A percentile compares a stretch with the other conserved stretches of the same genome.
Conservation (phyloP, 2,113 vertebrate genomes). For the Rhinogobius similis region DNA sequence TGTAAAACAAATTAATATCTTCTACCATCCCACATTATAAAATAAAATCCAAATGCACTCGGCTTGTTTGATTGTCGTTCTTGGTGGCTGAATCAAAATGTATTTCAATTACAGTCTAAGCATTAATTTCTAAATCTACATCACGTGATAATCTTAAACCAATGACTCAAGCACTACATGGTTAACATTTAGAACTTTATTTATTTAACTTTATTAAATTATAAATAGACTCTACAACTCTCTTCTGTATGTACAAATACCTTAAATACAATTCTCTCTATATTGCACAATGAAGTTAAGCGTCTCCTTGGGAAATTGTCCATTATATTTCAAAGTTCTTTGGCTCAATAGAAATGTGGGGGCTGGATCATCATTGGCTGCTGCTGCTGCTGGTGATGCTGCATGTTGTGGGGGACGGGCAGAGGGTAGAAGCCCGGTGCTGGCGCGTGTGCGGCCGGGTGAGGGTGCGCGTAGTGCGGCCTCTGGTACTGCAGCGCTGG, state of each 20-base stretch:
- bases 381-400: conserved; percentile 10
- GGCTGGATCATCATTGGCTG: conserved; percentile 30
- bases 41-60: too few species aligned
- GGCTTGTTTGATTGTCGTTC: too few species aligned
- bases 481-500: conserved; percentile 62
- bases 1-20: too few species aligned
- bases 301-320: conserved; percentile 28
- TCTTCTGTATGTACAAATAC: conserved; percentile 42
- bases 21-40: too few species aligned
- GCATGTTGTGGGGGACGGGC: conserved; percentile 42
- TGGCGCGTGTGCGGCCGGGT: conserved; percentile 23
- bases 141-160: too few species aligned
- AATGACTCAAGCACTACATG: not conserved
- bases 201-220: conserved; percentile 58
- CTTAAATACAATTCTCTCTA: conserved; percentile 32
- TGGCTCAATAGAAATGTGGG: conserved; percentile 67
- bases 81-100: too few species aligned
- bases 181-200: conserved; percentile 7
- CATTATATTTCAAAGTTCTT: not conserved
- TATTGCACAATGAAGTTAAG: conserved; percentile 43
- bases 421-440: conserved; percentile 34
- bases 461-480: conserved; percentile 39
- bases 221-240: conserved; percentile 69
- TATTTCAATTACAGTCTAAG: too few species aligned
- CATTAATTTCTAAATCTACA: too few species aligned